Evolutionary conservation across 92 coral and sea anemone species (phyloP).

Genomic region (Ricordea florida): DNA sequence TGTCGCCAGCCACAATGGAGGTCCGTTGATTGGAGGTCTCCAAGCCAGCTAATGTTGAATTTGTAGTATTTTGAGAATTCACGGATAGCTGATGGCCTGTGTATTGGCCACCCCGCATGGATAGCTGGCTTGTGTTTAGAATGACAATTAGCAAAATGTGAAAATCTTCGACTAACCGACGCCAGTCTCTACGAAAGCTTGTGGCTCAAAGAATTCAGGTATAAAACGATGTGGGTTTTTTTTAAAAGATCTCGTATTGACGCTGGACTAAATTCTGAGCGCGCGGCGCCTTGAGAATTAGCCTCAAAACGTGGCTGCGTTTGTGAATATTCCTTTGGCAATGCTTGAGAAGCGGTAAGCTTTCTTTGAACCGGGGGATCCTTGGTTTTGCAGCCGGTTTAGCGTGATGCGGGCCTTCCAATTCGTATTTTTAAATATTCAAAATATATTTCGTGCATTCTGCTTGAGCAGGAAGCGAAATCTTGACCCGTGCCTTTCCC

Average conservation of each 20-base stretch:
- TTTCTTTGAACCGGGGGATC: too few relatives aligned
- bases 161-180: slow-evolving; percentile 18
- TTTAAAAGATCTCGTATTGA: too few relatives aligned
- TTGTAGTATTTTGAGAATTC: slow-evolving; percentile 76
- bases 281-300: too few relatives aligned
- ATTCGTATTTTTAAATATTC: background rate
- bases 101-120: slow-evolving; percentile 67
- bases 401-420: too few relatives aligned
- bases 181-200: background rate
- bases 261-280: too few relatives aligned
- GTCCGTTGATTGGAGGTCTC: slow-evolving; percentile 74
- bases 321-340: too few relatives aligned
- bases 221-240: too few relatives aligned
- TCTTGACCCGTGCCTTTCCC: background rate
- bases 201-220: slow-evolving; percentile 1
- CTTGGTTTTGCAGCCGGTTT: too few relatives aligned
- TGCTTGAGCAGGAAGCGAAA: background rate
- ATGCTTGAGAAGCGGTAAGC: too few relatives aligned
- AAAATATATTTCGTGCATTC: slow-evolving; percentile 8
- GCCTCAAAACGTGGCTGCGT: too few relatives aligned
- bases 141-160: slow-evolving; percentile 3
- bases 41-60: slow-evolving; percentile 83
- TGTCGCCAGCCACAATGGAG: slow-evolving; percentile 89
- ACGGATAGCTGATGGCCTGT: slow-evolving; percentile 48
- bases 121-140: background rate